These are phyloP conservation scores for Polydrusus cervinus DNA, from an alignment of 2,888 invertebrate species.

Conservation along the genomic window DNA sequence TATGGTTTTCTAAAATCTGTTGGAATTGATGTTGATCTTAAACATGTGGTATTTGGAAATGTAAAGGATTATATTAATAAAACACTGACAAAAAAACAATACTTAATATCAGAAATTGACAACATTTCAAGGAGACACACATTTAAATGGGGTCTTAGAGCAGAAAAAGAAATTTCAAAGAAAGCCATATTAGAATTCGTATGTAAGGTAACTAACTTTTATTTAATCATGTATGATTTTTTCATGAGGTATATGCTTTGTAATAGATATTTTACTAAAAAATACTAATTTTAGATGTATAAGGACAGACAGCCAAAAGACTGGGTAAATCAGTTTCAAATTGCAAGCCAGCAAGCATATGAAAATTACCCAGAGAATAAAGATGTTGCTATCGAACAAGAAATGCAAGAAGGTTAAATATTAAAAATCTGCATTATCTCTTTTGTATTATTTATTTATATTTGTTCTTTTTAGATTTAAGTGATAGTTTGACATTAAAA, in stretches of 20 bases:
- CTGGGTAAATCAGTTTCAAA: constrained; percentile 60
- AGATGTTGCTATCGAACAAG: not conserved
- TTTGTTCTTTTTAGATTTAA: not conserved
- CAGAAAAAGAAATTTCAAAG: constrained; percentile 64
- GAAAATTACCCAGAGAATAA: constrained; percentile 54
- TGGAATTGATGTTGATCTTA: constrained; percentile 59
- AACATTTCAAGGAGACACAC: constrained; percentile 56
- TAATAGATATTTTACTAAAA: not conserved
- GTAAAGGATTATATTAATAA: constrained; percentile 61
- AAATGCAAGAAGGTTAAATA: not conserved
- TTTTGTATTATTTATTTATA: too few relatives aligned
- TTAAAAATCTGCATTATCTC: not conserved
- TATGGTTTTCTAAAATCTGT: constrained; percentile 60
- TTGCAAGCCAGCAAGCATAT: constrained; percentile 58
- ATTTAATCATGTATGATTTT: not conserved
- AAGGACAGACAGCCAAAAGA: constrained; percentile 58
- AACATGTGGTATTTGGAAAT: constrained; percentile 61
- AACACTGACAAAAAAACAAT: constrained; percentile 60
- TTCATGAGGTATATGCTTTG: not conserved
- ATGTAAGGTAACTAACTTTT: constrained; percentile 60
- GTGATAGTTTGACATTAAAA: not conserved
- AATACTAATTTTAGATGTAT: constrained; percentile 59
- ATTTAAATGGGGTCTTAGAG: constrained; percentile 61
- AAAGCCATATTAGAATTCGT: constrained; percentile 62
- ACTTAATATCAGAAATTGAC: constrained; percentile 59